Base-by-base conservation (phyloP, 2,113 vertebrate species). In the Pygathrix nemaeus region DNA sequence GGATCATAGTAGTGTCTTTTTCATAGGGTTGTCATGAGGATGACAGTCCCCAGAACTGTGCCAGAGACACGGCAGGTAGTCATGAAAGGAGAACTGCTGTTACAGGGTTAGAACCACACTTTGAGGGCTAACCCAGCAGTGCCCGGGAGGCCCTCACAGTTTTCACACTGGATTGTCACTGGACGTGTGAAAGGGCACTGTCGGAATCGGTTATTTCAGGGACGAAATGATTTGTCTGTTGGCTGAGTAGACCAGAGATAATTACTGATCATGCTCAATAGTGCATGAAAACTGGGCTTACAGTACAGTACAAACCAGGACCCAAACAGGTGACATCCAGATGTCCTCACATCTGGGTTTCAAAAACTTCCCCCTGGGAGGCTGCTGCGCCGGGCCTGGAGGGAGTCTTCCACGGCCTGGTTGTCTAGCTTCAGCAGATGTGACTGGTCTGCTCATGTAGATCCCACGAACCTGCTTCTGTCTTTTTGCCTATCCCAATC, bases 291-390 rank as follows among this genome's bases (percentile, higher is more conserved):
- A 79, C 32, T 25, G 30, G 8, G 40, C 79, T 83, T 50, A 45
- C 1, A 27, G 25, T 64, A 64, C 11, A 27, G 20, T 7, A 14
- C 13, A 20, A 25, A 10, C 17, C 21, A 20, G 48, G 43, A 40
- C 73, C 72, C 72, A 30, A 40, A 76, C 90, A 93, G 94, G 88
- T 90, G 85, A 82, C 20, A 30, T 61, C 40, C 50, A 92, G 96
- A 84, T 72, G 79, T 55, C 57, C 61, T 43, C 8, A 64, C 88
- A 93, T 72, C 70, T 78, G 75, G 57, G 32, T 21, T 48, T 18
- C 23, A 50, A 50, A 38, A 43, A n/a, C 52, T 32, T 21, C 43
- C 23, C 16, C 0, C 38, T 40, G 0, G 35, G 18, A 82, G 82
- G 90, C 8, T 0, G 6, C 17, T 78, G 32, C 20, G 0, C 5